Evolutionary conservation across 2,888 invertebrate species (phyloP), one percentile per base, ranked within the genome.

Genomic region (Caenorhabditis macrosperma): DNA sequence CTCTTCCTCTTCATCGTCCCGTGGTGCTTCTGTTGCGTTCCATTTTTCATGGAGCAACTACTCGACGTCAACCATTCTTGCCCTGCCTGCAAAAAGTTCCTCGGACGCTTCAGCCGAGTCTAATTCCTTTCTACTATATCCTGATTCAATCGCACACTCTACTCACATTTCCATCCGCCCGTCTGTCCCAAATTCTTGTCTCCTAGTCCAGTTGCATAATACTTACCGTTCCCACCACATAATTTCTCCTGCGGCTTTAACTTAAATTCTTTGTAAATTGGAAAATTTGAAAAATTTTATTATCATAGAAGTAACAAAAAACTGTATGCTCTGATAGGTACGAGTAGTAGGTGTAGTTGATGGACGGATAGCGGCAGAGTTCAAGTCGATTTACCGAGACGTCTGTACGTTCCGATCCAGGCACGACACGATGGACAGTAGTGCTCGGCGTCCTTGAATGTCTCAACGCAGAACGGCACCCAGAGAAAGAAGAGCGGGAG

Each of bases 401-500:
- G 80, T 77, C 89, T 81, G 78, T 86, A 89, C 7, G 88, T 89
- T 48, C 89, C 89, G 66, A 89, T 86, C 85, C 87, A 88, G 12
- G 88, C 86, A 52, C 85, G 88, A 71, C 89, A 89, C 59, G 86
- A 85, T 38, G 85, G 68, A 67, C 89, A 89, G 48, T 87, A 83
- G 76, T 89, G 89, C 54, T 89, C 89, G 35, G 86, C 88, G 71
- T 89, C 89, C 75, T 89, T 87, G 82, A 88, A 89, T n/a, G 87
- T 85, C 33, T 85, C 86, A 22, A 89, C 84, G 55, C 84, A 87
- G 76, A 89, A 89, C 12, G 89, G 89, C 35, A 88, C 88, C 89
- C 89, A 89, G 33, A 90, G 84, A 85, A 90, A 88, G 84, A 89
- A 89, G 22, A 89, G 85, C 38, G 89, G 89, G 33, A 89, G 79